Conservation (phyloP, 2,797 vertebrate species). For the Hoplostethus mediterraneus region DNA sequence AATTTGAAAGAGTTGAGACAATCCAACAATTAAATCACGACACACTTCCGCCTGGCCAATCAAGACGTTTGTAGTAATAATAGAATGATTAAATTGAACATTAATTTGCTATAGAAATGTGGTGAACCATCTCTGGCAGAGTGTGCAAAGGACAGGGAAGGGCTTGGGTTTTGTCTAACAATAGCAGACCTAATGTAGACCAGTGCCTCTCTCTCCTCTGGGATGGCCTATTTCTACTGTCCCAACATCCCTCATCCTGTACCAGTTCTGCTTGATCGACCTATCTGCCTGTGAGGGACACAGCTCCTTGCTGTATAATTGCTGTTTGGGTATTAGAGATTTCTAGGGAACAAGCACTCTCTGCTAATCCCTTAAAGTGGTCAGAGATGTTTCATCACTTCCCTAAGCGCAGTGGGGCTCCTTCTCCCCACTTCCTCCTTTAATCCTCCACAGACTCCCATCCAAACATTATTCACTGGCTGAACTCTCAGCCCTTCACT, state of each 20-base stretch:
- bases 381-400: constrained; percentile 54
- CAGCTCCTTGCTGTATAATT: constrained; percentile 53
- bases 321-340: constrained; percentile 56
- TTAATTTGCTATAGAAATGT: constrained; percentile 24
- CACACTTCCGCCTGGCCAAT: constrained; percentile 19
- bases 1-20: constrained; percentile 27
- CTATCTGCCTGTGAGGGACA: constrained; percentile 44
- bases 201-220: constrained; percentile 26
- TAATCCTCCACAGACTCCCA: constrained; percentile 27
- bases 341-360: constrained; percentile 43
- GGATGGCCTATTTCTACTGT: constrained; percentile 48
- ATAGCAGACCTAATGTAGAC: constrained; percentile 28
- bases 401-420: constrained; percentile 30
- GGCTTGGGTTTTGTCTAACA: constrained; percentile 35
- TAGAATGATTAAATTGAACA: constrained; percentile 36
- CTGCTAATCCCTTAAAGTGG: constrained; percentile 61
- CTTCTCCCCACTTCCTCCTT: constrained; percentile 8
- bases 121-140: constrained; percentile 12
- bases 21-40: constrained; percentile 15
- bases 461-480: not conserved
- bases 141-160: not conserved
- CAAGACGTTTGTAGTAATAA: constrained; percentile 18
- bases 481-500: constrained; percentile 14
- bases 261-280: constrained; percentile 57
- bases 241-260: constrained; percentile 49